Percentiles rank a stretch among this genome's conserved stretches.
Evolutionary conservation across 2,797 vertebrate species (phyloP).

Genomic region (Poecilia picta): DNA sequence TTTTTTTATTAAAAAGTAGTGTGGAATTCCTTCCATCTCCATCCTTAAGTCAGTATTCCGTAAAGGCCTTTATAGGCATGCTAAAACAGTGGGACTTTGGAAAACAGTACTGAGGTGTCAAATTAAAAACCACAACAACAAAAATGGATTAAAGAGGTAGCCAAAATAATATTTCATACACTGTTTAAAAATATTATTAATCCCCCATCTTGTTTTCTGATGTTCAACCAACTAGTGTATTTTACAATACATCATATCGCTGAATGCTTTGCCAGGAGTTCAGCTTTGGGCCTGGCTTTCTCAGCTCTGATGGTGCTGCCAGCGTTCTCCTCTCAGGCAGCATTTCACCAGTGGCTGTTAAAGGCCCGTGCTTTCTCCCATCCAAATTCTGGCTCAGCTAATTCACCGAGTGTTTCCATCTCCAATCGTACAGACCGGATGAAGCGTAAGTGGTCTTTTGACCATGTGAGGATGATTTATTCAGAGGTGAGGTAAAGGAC

Average conservation of each 20-base stretch:
- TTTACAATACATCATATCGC: slow-evolving; percentile 56
- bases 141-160: slow-evolving; percentile 4
- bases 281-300: slow-evolving; percentile 38
- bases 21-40: background rate
- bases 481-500: slow-evolving; percentile 59
- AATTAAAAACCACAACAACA: slow-evolving; percentile 3
- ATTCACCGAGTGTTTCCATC: slow-evolving; percentile 46
- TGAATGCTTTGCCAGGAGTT: slow-evolving; percentile 46
- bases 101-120: slow-evolving; percentile 13
- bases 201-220: slow-evolving; percentile 11
- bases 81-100: slow-evolving; percentile 29
- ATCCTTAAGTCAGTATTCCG: background rate
- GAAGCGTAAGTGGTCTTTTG: slow-evolving; percentile 63
- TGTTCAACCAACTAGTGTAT: slow-evolving; percentile 41
- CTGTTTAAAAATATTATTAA: background rate
- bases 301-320: slow-evolving; percentile 34
- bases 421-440: slow-evolving; percentile 45
- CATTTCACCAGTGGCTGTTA: slow-evolving; percentile 49
- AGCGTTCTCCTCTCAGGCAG: slow-evolving; percentile 48
- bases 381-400: slow-evolving; percentile 55
- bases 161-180: slow-evolving; percentile 5
- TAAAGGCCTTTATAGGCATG: slow-evolving; percentile 16
- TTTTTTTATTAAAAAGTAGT: background rate
- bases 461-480: slow-evolving; percentile 65
- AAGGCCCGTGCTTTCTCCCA: slow-evolving; percentile 53